These are phyloP conservation scores for Andrena camellia DNA, from an alignment of 2,888 invertebrate genomes.

Conservation along the genomic window DNA sequence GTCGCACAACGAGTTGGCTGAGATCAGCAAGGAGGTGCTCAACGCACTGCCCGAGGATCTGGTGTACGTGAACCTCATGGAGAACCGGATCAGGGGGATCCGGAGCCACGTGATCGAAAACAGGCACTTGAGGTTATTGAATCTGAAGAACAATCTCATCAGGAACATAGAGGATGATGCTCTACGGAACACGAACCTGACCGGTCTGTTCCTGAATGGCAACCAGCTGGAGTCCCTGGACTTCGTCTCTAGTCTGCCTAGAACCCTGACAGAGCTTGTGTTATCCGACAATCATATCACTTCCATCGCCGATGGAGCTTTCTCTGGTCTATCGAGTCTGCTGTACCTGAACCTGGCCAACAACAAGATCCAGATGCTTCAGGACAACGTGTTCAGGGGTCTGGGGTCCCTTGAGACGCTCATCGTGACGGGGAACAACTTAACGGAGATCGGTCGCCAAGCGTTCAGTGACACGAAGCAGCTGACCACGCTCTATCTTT, in stretches of 20 bases:
- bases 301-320: conserved; percentile 62
- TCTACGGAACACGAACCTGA: conserved; percentile 81
- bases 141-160: conserved; percentile 82
- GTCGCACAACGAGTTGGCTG: conserved; percentile 70
- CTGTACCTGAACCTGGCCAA: conserved; percentile 61
- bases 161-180: conserved; percentile 81
- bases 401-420: conserved; percentile 79
- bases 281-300: conserved; percentile 64
- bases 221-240: conserved; percentile 68
- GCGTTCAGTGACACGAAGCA: conserved; percentile 77
- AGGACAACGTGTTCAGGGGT: conserved; percentile 67
- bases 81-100: conserved; percentile 68
- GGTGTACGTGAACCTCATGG: conserved; percentile 62
- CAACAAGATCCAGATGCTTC: conserved; percentile 69
- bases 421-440: conserved; percentile 80
- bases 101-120: conserved; percentile 73
- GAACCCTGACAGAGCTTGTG: conserved; percentile 63
- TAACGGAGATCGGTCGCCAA: conserved; percentile 80
- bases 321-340: conserved; percentile 59
- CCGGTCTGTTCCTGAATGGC: conserved; percentile 56
- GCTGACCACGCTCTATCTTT: conserved; percentile 61
- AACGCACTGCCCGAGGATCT: conserved; percentile 74
- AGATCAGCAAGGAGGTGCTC: conserved; percentile 72
- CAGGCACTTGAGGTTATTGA: conserved; percentile 79
- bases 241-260: conserved; percentile 71